A percentile compares a stretch with the other conserved stretches of the same genome.
Evolutionary conservation across 2,888 invertebrate species (phyloP).

Genomic region (Micropterix aruncella): DNA sequence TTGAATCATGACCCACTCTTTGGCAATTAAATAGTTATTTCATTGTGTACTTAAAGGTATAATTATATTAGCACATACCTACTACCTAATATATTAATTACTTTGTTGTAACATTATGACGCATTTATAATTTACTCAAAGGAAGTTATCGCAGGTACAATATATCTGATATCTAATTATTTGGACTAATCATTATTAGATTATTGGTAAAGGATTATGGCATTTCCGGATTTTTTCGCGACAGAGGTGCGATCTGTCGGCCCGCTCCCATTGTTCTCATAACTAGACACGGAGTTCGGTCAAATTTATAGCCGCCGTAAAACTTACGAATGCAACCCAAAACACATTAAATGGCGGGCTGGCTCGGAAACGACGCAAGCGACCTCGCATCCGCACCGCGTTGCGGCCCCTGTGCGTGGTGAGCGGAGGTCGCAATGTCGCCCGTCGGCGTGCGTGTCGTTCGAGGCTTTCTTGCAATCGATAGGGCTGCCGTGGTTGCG

Average conservation of each 20-base stretch:
- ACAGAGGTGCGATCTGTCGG: neutral
- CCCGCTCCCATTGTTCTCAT: constrained; percentile 12
- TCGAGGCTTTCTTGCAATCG: neutral
- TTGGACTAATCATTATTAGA: no score
- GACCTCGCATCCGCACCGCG: constrained; percentile 15
- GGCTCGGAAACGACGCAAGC: constrained; percentile 17
- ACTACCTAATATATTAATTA: no score
- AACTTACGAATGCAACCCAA: constrained; percentile 18
- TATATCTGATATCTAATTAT: no score
- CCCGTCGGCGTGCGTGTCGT: neutral
- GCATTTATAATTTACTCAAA: no score
- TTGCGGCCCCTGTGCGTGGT: constrained; percentile 7
- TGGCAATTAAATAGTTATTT: no score
- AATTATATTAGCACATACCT: no score
- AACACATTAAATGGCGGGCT: constrained; percentile 16
- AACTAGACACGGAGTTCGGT: constrained; percentile 19
- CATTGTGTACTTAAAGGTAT: no score
- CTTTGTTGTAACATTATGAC: no score
- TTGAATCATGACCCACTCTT: no score
- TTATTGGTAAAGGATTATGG: no score
- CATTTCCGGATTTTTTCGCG: no score
- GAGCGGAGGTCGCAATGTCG: neutral
- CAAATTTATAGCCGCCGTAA: constrained; percentile 20
- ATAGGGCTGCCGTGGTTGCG: neutral
- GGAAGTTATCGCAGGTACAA: no score